Percentiles rank a stretch among this genome's conserved stretches.
phyloP scores from a whole-genome alignment of 2,113 vertebrate genomes.

The Colius striatus region DNA sequence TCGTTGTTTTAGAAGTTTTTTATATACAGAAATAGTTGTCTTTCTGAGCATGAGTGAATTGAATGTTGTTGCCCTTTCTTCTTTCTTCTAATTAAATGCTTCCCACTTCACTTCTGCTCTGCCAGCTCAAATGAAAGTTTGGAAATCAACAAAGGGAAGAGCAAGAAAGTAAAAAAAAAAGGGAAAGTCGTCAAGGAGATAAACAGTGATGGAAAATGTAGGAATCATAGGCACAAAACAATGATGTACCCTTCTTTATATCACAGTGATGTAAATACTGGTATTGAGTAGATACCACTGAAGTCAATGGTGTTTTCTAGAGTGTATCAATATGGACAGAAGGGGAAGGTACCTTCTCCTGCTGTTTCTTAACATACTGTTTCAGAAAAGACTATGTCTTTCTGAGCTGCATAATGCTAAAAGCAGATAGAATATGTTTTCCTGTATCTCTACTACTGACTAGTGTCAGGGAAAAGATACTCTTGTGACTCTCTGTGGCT shows the following conservation, averaged over 20 bases:
- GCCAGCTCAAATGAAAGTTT: background rate
- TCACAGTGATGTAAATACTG: background rate
- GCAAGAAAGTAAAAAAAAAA: background rate
- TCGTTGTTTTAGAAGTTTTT: background rate
- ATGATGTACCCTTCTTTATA: background rate
- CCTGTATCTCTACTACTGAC: background rate
- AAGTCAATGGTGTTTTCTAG: background rate
- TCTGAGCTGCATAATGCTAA: background rate
- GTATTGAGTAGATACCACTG: background rate
- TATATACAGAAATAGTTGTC: background rate
- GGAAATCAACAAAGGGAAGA: background rate
- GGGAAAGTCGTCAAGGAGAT: background rate
- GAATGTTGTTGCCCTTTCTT: background rate
- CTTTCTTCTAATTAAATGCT: constrained; percentile 31
- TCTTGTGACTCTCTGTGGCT: background rate
- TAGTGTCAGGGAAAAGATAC: background rate
- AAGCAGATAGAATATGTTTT: background rate
- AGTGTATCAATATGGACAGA: background rate
- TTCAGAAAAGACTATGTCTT: too few species aligned
- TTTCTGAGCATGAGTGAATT: background rate
- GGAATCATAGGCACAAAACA: background rate
- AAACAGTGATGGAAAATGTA: background rate
- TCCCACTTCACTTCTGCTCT: constrained; percentile 53
- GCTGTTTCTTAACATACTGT: background rate
- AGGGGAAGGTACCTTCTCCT: background rate